Conservation (phyloP, 2,113 vertebrate genomes). For the Cichladusa arquata region DNA sequence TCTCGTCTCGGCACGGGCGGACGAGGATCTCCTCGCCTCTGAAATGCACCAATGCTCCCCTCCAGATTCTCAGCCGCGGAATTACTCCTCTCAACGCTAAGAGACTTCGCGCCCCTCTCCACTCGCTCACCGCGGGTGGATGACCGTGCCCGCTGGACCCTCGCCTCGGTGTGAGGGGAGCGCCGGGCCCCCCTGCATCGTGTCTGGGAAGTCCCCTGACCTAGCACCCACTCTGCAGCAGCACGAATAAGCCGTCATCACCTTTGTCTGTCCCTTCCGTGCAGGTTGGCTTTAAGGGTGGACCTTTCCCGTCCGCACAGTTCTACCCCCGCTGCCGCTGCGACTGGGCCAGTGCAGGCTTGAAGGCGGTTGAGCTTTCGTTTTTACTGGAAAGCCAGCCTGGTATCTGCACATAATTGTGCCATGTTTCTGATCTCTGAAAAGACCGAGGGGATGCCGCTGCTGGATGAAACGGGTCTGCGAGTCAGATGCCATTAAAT, state of each 20-base stretch:
- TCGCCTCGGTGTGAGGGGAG: fast-evolving
- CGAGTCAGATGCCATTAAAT: background rate
- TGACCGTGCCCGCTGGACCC: background rate
- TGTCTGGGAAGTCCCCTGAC: fast-evolving
- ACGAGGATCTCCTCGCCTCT: background rate
- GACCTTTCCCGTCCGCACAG: fast-evolving
- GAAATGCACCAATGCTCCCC: fast-evolving
- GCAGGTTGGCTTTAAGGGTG: fast-evolving
- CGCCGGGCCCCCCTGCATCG: fast-evolving
- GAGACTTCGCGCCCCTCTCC: fast-evolving
- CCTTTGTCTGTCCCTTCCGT: fast-evolving
- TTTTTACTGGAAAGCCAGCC: fast-evolving
- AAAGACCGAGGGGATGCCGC: background rate
- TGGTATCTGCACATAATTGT: background rate
- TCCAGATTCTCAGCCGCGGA: fast-evolving
- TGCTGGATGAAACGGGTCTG: background rate
- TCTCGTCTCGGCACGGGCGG: fast-evolving
- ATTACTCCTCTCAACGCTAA: fast-evolving
- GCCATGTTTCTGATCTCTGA: background rate
- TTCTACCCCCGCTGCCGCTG: fast-evolving
- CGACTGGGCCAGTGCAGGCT: fast-evolving
- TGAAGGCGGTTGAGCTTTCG: background rate
- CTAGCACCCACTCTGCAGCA: fast-evolving
- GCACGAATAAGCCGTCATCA: fast-evolving
- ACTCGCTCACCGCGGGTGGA: fast-evolving